Percentiles rank a stretch among this genome's conserved stretches.
Conservation (phyloP, 2,888 invertebrate genomes). For the Pycnomerus fuliginosus region DNA sequence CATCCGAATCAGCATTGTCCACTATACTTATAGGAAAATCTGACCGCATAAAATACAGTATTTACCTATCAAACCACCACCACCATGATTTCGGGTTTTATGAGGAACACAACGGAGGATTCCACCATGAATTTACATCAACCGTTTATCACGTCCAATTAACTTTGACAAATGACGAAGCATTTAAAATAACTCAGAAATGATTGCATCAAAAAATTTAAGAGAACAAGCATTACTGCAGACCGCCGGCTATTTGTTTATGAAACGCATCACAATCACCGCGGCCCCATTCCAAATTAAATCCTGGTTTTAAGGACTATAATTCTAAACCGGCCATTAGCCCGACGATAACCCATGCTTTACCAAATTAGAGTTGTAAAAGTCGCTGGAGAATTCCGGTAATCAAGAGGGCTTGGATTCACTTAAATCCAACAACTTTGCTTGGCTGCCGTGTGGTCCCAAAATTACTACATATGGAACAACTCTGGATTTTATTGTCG, state of each 20-base stretch:
- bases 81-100: too few relatives aligned
- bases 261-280: slow-evolving; percentile 16
- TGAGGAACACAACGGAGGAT: too few relatives aligned
- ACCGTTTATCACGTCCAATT: slow-evolving; percentile 21
- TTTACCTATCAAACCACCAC: too few relatives aligned
- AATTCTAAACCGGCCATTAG: slow-evolving; percentile 28
- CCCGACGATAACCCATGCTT: slow-evolving; percentile 30
- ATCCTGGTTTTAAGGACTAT: slow-evolving; percentile 23
- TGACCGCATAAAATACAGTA: too few relatives aligned
- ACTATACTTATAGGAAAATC: too few relatives aligned
- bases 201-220: slow-evolving; percentile 17
- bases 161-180: slow-evolving; percentile 23
- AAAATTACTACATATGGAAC: too few relatives aligned
- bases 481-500: too few relatives aligned
- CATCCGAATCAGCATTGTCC: slow-evolving; percentile 31
- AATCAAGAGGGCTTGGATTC: slow-evolving; percentile 21
- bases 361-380: slow-evolving; percentile 34
- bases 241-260: slow-evolving; percentile 25
- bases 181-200: slow-evolving; percentile 17
- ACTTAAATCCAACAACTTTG: slow-evolving; percentile 22
- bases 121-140: too few relatives aligned
- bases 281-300: slow-evolving; percentile 24
- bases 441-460: too few relatives aligned
- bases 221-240: slow-evolving; percentile 17
- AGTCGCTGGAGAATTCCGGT: slow-evolving; percentile 27